phyloP scores from a whole-genome alignment of 2,797 vertebrate genomes.

The Okamejei kenojei region DNA sequence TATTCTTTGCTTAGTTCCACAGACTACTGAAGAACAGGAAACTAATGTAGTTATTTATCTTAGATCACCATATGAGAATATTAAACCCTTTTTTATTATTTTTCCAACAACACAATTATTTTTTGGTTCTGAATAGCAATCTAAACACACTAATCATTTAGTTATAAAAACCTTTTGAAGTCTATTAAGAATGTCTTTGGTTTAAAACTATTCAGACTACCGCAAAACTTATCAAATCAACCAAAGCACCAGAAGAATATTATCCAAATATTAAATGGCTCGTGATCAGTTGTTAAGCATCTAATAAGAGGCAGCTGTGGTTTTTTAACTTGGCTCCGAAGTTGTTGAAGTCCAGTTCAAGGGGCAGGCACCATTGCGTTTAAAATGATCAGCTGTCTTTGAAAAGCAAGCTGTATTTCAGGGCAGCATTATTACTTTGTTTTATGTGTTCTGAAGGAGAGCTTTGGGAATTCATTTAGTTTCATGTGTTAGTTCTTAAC shows the following conservation, averaged over 20 bases:
- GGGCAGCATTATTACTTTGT: constrained; percentile 61
- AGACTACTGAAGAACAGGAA: constrained; percentile 27
- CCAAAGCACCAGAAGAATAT: constrained; percentile 25
- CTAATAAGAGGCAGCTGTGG: constrained; percentile 44
- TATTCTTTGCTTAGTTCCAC: constrained; percentile 21
- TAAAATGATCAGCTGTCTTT: constrained; percentile 58
- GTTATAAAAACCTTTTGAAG: constrained; percentile 31
- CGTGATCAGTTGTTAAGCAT: constrained; percentile 41
- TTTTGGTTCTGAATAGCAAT: constrained; percentile 29
- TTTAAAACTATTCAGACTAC: constrained; percentile 30
- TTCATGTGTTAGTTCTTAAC: constrained; percentile 63
- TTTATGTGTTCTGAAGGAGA: constrained; percentile 63
- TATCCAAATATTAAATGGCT: constrained; percentile 40
- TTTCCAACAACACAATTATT: constrained; percentile 35
- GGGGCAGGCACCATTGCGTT: constrained; percentile 59
- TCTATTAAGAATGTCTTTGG: not conserved
- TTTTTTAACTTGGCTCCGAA: constrained; percentile 41
- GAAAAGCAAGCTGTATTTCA: constrained; percentile 59
- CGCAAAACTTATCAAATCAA: constrained; percentile 30
- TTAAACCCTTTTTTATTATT: constrained; percentile 35
- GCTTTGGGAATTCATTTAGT: constrained; percentile 64
- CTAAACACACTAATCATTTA: constrained; percentile 37
- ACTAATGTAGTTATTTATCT: constrained; percentile 36
- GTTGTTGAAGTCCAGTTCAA: constrained; percentile 49
- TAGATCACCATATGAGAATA: constrained; percentile 37